These are phyloP conservation scores for Axinella damicornis DNA, from an alignment of 37 sponge, comb jelly and placozoan species.

Conservation along the genomic window DNA sequence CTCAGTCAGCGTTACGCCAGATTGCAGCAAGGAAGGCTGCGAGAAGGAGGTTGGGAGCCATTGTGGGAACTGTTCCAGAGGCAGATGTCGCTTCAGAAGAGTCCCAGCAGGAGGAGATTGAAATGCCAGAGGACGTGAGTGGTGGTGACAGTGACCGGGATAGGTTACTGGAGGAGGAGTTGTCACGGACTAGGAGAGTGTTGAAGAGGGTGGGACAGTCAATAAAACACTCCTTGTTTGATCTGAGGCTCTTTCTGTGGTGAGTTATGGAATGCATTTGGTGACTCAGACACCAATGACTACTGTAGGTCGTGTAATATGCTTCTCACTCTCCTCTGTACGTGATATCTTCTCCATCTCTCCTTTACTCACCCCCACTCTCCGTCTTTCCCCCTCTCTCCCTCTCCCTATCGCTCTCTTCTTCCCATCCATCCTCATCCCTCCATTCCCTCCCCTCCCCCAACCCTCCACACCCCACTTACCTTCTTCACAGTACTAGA, in stretches of 20 bases:
- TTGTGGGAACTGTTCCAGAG: background rate
- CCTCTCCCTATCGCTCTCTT: too few relatives aligned
- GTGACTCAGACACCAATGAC: too few relatives aligned
- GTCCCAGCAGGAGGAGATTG: constrained; percentile 2
- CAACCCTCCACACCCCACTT: too few relatives aligned
- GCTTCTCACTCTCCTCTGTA: too few relatives aligned
- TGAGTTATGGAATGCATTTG: constrained; percentile 17
- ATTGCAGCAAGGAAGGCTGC: too few relatives aligned
- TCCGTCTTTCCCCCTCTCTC: background rate
- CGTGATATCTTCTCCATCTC: too few relatives aligned
- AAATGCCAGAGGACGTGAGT: background rate
- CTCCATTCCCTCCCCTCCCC: background rate
- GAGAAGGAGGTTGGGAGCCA: too few relatives aligned
- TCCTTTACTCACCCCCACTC: background rate
- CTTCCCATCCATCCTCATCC: background rate
- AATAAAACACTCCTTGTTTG: constrained; percentile 10
- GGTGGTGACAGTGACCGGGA: background rate
- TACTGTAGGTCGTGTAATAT: too few relatives aligned
- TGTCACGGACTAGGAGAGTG: background rate
- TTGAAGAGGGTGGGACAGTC: background rate
- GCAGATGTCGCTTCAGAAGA: background rate
- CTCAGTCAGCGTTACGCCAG: background rate
- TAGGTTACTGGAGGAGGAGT: background rate
- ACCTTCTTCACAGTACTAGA: constrained; percentile 40
- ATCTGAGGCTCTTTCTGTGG: constrained; percentile 52